Evolutionary conservation across 2,113 vertebrate genomes (phyloP).

Genomic region (Willisornis vidua): DNA sequence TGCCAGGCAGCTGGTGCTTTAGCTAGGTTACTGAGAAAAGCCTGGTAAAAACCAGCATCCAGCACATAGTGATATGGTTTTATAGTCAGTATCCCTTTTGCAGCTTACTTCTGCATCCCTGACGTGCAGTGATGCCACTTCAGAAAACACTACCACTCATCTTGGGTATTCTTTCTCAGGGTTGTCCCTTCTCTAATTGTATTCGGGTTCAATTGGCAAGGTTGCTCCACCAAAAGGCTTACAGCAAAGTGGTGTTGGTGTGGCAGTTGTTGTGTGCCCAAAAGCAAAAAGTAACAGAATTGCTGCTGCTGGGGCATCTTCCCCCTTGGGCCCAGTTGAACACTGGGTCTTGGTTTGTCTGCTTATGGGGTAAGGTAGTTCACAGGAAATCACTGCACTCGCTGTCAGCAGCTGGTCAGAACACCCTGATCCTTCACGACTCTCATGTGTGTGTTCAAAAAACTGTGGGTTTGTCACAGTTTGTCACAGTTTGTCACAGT

Average conservation of each 20-base stretch:
- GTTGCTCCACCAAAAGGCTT: not conserved
- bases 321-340: not conserved
- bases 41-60: not conserved
- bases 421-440: not conserved
- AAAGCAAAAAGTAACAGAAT: not conserved
- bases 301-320: not conserved
- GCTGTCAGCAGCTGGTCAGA: fast-evolving
- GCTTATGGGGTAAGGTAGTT: not conserved
- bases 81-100: not conserved
- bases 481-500: not conserved
- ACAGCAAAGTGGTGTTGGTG: not conserved
- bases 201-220: not conserved
- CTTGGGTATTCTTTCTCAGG: not conserved
- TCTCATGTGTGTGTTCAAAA: not conserved
- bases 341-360: not conserved
- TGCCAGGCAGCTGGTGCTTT: not conserved
- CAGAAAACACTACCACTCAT: not conserved
- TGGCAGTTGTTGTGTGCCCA: not conserved
- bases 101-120: not conserved
- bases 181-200: not conserved
- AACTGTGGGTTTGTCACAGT: not conserved
- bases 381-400: fast-evolving
- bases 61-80: not conserved
- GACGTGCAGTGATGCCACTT: not conserved
- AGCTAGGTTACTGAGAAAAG: not conserved